phyloP scores from a whole-genome alignment of 2,888 invertebrate genomes.

The Tryphoninae sp. region DNA sequence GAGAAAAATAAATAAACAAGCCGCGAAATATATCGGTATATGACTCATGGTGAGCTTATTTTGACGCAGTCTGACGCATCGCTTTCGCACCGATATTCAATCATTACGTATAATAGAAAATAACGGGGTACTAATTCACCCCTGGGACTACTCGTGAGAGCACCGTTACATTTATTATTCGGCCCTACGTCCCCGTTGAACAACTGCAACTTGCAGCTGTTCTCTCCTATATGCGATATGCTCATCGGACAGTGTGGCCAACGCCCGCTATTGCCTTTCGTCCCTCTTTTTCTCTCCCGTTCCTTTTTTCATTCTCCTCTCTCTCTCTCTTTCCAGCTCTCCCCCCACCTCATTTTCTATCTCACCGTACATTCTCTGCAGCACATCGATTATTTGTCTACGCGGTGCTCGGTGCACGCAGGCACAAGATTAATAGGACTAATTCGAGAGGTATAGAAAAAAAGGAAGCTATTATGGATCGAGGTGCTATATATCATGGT shows the following conservation, averaged over 20 bases:
- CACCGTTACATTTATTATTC: conserved; percentile 49
- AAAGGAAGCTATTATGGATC: conserved; percentile 13
- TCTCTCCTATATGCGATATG: conserved; percentile 40
- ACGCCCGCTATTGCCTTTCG: conserved; percentile 12
- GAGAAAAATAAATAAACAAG: conserved; percentile 13
- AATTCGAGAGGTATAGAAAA: conserved; percentile 44
- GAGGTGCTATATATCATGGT: conserved; percentile 30
- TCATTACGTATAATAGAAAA: conserved; percentile 38
- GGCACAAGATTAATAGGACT: conserved; percentile 56
- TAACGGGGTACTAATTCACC: conserved; percentile 34
- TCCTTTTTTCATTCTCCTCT: neutral
- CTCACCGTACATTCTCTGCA: conserved; percentile 24
- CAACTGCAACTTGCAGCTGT: conserved; percentile 63
- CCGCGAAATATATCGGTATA: neutral
- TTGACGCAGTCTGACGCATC: conserved; percentile 56
- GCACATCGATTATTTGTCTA: conserved; percentile 59
- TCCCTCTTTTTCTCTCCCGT: neutral
- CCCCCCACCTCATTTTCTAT: conserved; percentile 6
- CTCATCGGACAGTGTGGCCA: conserved; percentile 20
- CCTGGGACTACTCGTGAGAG: conserved; percentile 27
- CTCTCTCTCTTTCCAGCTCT: neutral
- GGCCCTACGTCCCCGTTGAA: conserved; percentile 39
- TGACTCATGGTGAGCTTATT: conserved; percentile 23
- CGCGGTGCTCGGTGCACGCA: conserved; percentile 47
- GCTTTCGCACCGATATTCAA: conserved; percentile 52